Conservation (phyloP, 2,113 vertebrate genomes). For the Telmatochromis sp. region DNA sequence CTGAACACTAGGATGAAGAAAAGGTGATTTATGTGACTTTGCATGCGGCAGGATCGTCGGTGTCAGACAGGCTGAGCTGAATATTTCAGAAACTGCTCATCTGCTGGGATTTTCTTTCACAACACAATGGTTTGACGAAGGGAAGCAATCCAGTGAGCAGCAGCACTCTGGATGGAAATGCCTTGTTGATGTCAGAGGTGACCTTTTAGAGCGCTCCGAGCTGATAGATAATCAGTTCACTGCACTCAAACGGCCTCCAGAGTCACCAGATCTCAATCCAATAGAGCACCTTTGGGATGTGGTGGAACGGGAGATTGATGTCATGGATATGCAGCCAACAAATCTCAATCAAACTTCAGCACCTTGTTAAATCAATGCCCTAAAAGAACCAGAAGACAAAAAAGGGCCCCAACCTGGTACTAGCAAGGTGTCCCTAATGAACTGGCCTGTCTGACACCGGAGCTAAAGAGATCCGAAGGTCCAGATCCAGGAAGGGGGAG, state of each 20-base stretch:
- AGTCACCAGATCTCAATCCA: neutral
- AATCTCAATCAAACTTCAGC: neutral
- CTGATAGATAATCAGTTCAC: neutral
- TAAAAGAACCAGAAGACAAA: neutral
- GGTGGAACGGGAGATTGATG: neutral
- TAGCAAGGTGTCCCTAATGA: neutral
- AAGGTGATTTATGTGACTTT: neutral
- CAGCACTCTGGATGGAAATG: neutral
- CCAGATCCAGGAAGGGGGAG: constrained; percentile 75
- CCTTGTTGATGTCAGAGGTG: neutral
- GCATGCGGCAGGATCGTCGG: neutral
- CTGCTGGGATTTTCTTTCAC: neutral
- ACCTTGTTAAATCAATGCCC: neutral
- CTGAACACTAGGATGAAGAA: neutral
- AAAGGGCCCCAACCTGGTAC: neutral
- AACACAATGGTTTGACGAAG: neutral
- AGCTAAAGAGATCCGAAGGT: constrained; percentile 73
- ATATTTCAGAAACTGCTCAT: neutral
- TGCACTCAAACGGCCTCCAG: neutral
- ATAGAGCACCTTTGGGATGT: neutral
- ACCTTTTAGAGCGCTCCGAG: neutral
- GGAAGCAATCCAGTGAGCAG: neutral
- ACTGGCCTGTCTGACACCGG: constrained; percentile 60
- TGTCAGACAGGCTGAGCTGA: neutral
- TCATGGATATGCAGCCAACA: neutral